These are phyloP conservation scores for Strigamia maritima DNA, from an alignment of 2,888 invertebrate species.

Conservation along the genomic window DNA sequence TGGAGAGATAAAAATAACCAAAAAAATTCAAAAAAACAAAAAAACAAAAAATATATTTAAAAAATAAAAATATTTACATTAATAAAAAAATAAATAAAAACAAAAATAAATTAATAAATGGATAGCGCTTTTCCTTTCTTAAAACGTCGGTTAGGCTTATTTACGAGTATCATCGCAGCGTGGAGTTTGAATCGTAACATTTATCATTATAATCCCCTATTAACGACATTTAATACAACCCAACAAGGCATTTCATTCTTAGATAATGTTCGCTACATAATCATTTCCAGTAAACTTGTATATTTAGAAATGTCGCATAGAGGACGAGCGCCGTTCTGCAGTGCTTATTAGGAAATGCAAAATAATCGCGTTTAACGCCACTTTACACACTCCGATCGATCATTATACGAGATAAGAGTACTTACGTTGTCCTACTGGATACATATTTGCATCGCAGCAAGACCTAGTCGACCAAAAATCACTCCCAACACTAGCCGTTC, in stretches of 20 bases:
- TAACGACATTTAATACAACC: too few species aligned
- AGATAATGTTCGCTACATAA: too few species aligned
- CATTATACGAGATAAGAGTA: constrained; percentile 46
- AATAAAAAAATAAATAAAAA: too few species aligned
- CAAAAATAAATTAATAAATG: neutral
- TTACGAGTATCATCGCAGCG: too few species aligned
- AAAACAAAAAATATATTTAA: too few species aligned
- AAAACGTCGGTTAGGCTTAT: neutral
- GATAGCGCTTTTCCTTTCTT: neutral
- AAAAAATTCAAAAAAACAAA: too few species aligned
- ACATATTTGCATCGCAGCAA: constrained; percentile 54
- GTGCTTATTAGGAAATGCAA: constrained; percentile 5
- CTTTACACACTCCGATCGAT: too few species aligned
- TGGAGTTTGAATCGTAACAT: too few species aligned
- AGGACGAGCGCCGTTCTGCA: neutral
- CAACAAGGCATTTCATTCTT: too few species aligned
- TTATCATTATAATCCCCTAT: too few species aligned
- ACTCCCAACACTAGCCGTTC: neutral
- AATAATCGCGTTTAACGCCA: neutral
- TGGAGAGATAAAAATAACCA: too few species aligned
- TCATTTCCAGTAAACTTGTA: neutral
- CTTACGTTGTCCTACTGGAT: constrained; percentile 68
- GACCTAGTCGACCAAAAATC: neutral
- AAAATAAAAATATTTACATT: too few species aligned
- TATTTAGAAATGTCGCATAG: constrained; percentile 6